Percentiles rank a stretch among this genome's conserved stretches.
Conservation (phyloP, 1,140 invertebrate genomes). For the Diplogasteroides magnus region DNA sequence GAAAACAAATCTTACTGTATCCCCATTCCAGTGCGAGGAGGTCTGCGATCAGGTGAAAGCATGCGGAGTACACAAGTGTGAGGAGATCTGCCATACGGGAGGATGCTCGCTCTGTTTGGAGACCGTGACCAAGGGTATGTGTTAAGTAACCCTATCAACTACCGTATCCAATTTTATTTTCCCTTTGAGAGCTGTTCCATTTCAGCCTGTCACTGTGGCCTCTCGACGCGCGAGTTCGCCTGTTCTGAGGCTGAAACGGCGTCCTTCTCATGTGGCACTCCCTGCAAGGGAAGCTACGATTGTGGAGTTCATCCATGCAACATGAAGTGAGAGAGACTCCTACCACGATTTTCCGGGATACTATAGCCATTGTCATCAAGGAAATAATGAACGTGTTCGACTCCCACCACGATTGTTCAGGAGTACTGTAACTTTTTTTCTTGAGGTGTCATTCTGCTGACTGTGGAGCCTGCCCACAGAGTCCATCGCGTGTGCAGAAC, state of each 20-base stretch:
- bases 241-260: background rate
- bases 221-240: background rate
- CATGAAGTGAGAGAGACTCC: conserved; percentile 48
- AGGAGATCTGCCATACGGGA: conserved; percentile 64
- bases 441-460: conserved; percentile 17
- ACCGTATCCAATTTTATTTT: too few relatives aligned
- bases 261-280: conserved; percentile 56
- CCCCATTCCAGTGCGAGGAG: conserved; percentile 49
- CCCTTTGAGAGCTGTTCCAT: background rate
- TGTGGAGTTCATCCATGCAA: conserved; percentile 56
- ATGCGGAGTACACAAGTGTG: conserved; percentile 63
- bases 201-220: background rate
- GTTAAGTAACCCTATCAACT: too few relatives aligned
- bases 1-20: conserved; percentile 2
- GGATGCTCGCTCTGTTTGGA: conserved; percentile 61
- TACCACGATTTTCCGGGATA: too few relatives aligned
- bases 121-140: conserved; percentile 62
- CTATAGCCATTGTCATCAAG: too few relatives aligned
- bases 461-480: conserved; percentile 63
- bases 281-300: conserved; percentile 51
- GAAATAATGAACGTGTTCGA: too few relatives aligned
- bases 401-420: too few relatives aligned
- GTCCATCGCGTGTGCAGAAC: conserved; percentile 65
- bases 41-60: conserved; percentile 65
- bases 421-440: too few relatives aligned